phyloP scores from a whole-genome alignment of 2,888 invertebrate genomes.

The Fabriciana adippe region DNA sequence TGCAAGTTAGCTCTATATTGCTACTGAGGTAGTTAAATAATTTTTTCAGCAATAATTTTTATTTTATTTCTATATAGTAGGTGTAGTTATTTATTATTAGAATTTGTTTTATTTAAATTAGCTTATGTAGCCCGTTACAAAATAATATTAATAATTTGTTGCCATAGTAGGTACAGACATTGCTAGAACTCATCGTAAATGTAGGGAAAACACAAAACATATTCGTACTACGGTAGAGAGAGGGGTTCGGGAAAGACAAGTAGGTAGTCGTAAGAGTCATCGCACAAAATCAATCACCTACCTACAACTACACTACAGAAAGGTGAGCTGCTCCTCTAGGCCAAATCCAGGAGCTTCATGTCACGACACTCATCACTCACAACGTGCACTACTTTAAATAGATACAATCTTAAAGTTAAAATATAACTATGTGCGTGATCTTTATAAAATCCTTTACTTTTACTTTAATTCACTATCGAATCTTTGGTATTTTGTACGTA shows the following conservation, averaged over 20 bases:
- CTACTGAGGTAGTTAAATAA: no score
- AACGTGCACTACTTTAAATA: constrained; percentile 21
- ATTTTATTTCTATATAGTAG: no score
- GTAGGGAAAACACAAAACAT: background rate
- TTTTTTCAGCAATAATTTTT: no score
- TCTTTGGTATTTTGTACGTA: background rate
- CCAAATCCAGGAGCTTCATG: constrained; percentile 33
- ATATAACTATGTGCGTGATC: constrained; percentile 23
- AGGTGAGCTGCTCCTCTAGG: constrained; percentile 30
- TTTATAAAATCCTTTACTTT: constrained; percentile 27
- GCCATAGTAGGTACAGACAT: no score
- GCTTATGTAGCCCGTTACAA: no score
- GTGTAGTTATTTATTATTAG: no score
- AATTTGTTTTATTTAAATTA: no score
- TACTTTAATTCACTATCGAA: constrained; percentile 3
- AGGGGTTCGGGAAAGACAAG: no score
- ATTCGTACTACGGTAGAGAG: background rate
- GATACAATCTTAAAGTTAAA: constrained; percentile 15
- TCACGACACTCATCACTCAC: constrained; percentile 34
- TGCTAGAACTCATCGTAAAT: background rate
- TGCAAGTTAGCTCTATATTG: no score
- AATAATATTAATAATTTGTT: no score
- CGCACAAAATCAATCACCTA: constrained; percentile 6
- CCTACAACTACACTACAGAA: constrained; percentile 33
- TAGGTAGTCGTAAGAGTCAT: background rate